Evolutionary conservation across 2,888 invertebrate species (phyloP), one percentile per base, ranked within the genome.

Genomic region (Nycteola revayana): DNA sequence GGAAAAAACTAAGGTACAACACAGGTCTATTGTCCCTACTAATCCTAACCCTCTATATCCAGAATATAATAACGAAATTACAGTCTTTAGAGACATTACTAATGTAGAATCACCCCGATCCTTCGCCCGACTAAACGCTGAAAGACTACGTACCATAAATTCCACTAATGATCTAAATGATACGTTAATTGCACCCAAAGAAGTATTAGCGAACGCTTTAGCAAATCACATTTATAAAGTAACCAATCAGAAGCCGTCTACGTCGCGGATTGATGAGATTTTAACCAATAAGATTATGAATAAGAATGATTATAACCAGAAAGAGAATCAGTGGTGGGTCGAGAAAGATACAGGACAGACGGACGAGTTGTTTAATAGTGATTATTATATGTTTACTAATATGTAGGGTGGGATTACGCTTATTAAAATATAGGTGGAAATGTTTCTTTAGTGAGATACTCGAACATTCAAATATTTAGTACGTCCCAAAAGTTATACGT

Each of bases 1-100:
- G 37, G 84, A 87, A 47, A 76, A 74, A 70, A 81, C 78, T 9
- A 87, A 89, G 89, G 89, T 89, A 89, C 87, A 88, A 85, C 89
- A 89, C 89, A 54, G 84, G 84, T 84, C 87, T 78, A 69, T 52
- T 43, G 27, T 72, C 76, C 85, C 69, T 75, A 84, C 81, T 85
- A 82, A 86, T 79, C 77, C 87, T 34, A 38, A 55, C 62, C 82
- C 81, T 23, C 29, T 40, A 11, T 58, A 58, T 36, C 51, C 54
- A 1, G 51, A 54, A 39, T 57, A 39, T 32, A 51, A 38, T 33
- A 55, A 49, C 25, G 47, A 60, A 35, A 49, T 49, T 24, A 36
- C 48, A 27, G 38, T 52, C 10, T 79, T 86, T 42, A 75, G 75
- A 45, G 75, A 87, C 34, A 59, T 86, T 9, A 87, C 88, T 4